Evolutionary conservation across 2,797 vertebrate genomes (phyloP), one percentile per base, ranked within the genome.

Genomic region (Notolabrus celidotus): DNA sequence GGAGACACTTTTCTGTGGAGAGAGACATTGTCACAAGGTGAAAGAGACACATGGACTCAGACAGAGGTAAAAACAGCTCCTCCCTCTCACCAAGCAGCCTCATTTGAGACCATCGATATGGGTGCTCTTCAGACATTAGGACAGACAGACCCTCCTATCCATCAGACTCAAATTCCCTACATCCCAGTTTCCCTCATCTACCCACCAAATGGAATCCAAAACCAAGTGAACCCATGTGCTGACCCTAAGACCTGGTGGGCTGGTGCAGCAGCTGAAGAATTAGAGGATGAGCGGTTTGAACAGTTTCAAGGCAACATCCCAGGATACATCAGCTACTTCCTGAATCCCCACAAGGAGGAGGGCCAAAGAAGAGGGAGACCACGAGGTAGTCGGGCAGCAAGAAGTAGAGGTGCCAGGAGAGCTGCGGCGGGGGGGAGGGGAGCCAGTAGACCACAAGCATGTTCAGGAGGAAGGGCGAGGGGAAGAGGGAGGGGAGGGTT

Each of bases 251-350:
- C 45, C 23, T 50, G 67, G 61, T 54, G 57, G 53, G 10, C 63
- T 19, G 49, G 14, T 4, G 6, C 8, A 1, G 29, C 8, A 1
- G 33, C 10, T 0, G 73, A 57, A 10, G 65, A 74, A 14, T 74
- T 29, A 31, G 66, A 61, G 3, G 62, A 79, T 0, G 49, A 87
- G 31, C 41, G 7, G 15, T 42, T 92, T 0, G 49, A 83, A 22
- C 84, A 84, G 52, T 94, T 93, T 71, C 80, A 92, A 34, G 91
- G 71, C 38, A 90, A 94, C 79, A 93, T 95, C 49, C 74, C 92
- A 0, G 93, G 87, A 67, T 94, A 92, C 68, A 94, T 94, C 74
- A 90, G 25, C 74, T 54, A 87, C 71, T 94, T 94, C 62, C 69
- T 95, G 55, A 87, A 90, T 22, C 49, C 71, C 0, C 52, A 65